Percentiles rank a stretch among this genome's conserved stretches.
Evolutionary conservation across 2,113 vertebrate species (phyloP).

Genomic region (Pampusana beccarii): DNA sequence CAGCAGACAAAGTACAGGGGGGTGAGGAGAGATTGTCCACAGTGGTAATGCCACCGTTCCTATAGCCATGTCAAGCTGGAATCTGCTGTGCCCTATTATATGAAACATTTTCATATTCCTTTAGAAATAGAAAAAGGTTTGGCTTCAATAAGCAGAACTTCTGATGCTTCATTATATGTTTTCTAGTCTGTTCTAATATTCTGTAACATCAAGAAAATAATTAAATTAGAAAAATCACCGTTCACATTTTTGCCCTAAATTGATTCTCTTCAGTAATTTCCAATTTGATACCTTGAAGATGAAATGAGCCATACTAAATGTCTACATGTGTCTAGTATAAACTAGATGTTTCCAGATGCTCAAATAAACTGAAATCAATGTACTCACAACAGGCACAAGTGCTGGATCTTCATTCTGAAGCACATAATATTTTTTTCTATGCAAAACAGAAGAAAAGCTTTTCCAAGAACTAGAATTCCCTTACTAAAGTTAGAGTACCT

Average conservation of each 20-base stretch:
- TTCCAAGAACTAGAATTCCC: not conserved
- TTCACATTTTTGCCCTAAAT: not conserved
- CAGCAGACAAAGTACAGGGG: accelerated
- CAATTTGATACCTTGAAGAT: not conserved
- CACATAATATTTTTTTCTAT: not conserved
- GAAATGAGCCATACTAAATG: not conserved
- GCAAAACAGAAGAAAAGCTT: not conserved
- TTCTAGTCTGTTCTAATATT: not conserved
- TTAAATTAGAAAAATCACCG: not conserved
- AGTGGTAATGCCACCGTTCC: not conserved
- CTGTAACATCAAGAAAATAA: not conserved
- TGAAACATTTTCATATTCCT: not conserved
- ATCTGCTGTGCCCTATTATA: not conserved
- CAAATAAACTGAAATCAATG: not conserved
- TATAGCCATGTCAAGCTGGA: too few relatives aligned
- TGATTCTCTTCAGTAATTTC: slow-evolving; percentile 15
- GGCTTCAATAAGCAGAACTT: not conserved
- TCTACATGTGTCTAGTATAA: not conserved
- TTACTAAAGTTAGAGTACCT: not conserved
- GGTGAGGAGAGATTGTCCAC: too few relatives aligned
- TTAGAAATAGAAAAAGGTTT: not conserved
- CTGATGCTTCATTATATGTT: not conserved
- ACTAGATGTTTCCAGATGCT: slow-evolving; percentile 1
- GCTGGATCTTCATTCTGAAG: not conserved
- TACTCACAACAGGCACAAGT: not conserved